These are phyloP conservation scores for Salticus scenicus DNA, from an alignment of 2,888 invertebrate species.

Conservation along the genomic window DNA sequence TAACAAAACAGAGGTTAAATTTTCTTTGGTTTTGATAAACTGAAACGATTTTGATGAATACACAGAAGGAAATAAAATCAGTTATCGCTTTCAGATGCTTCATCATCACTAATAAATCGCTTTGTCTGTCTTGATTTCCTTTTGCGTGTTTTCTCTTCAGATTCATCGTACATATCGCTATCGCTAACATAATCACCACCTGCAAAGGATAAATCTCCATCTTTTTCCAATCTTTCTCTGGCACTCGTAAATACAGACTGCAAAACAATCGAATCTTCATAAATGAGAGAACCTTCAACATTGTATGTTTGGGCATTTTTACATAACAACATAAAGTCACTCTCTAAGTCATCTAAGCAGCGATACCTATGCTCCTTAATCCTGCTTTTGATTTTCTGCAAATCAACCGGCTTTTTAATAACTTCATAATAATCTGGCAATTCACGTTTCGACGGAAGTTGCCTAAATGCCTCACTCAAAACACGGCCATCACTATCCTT, in stretches of 20 bases:
- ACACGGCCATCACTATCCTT: constrained; percentile 89
- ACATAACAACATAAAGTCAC: constrained; percentile 95
- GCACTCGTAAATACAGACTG: constrained; percentile 80
- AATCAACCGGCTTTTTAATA: constrained; percentile 95
- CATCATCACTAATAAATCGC: constrained; percentile 21
- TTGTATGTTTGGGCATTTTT: constrained; percentile 98
- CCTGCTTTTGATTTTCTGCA: constrained; percentile 88
- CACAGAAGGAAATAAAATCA: too few species aligned
- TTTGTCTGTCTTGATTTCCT: constrained; percentile 1
- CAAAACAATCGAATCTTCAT: constrained; percentile 95
- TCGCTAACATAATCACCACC: constrained; percentile 57
- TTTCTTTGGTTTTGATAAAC: too few species aligned
- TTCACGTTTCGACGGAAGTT: constrained; percentile 92
- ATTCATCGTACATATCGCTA: constrained; percentile 29
- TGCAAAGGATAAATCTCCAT: constrained; percentile 29
- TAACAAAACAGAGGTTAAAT: too few species aligned
- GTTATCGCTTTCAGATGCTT: constrained; percentile 19
- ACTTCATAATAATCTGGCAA: constrained; percentile 97
- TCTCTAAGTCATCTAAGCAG: constrained; percentile 77
- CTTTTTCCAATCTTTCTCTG: constrained; percentile 76
- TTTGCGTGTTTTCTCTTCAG: constrained; percentile 20
- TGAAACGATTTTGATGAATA: too few species aligned
- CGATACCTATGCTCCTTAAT: constrained; percentile 81
- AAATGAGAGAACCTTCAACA: constrained; percentile 95
- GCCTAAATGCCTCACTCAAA: constrained; percentile 95